These are phyloP conservation scores for Heliconius hewitsoni DNA, from an alignment of 1,140 invertebrate species.

Conservation along the genomic window DNA sequence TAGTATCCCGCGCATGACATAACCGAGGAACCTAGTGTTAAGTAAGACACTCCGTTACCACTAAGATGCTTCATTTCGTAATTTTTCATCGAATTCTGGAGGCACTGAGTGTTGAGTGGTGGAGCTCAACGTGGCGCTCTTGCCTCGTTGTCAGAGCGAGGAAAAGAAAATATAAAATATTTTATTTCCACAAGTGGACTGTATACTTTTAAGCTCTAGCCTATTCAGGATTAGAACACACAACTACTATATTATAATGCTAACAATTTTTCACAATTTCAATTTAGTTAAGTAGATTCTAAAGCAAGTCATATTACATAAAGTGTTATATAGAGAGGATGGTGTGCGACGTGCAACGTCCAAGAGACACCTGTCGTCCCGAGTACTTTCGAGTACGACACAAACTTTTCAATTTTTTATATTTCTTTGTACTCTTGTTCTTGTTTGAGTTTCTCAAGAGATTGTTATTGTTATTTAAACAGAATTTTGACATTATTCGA, in stretches of 20 bases:
- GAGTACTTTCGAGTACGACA: constrained; percentile 32
- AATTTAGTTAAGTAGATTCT: neutral
- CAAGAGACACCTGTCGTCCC: constrained; percentile 28
- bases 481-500: neutral
- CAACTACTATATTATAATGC: neutral
- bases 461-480: neutral
- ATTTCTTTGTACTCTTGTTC: constrained; percentile 7
- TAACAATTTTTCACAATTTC: neutral
- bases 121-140: too few species aligned
- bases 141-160: too few species aligned
- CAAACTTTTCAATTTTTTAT: constrained; percentile 22
- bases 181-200: neutral
- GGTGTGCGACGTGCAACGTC: constrained; percentile 16
- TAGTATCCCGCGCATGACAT: too few species aligned
- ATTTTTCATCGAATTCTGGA: too few species aligned
- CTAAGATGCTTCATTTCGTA: too few species aligned
- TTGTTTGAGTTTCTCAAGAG: neutral
- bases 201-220: neutral
- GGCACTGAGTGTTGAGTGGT: too few species aligned
- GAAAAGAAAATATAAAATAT: too few species aligned
- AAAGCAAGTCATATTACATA: constrained; percentile 5
- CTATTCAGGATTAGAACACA: neutral
- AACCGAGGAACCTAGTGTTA: too few species aligned
- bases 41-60: too few species aligned
- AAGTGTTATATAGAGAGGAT: constrained; percentile 10